These are phyloP conservation scores for Drosophila macrospina DNA, from an alignment of 2,888 invertebrate species.

Conservation along the genomic window DNA sequence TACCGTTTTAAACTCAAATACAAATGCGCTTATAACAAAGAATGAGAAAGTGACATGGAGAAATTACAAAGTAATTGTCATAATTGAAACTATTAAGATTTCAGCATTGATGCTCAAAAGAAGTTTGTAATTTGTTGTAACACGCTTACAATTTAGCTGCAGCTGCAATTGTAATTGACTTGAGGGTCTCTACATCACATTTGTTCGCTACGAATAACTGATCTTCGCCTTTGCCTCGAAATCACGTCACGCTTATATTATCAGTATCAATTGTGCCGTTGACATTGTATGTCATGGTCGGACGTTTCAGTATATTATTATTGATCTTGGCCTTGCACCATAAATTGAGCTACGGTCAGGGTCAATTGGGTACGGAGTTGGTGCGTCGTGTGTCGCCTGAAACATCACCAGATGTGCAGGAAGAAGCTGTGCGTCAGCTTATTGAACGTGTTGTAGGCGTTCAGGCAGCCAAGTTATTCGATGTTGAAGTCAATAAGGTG, in stretches of 20 bases:
- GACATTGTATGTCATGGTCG: constrained; percentile 36
- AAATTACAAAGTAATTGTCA: background rate
- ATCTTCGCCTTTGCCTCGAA: constrained; percentile 8
- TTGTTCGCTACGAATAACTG: constrained; percentile 6
- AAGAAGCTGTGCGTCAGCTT: constrained; percentile 58
- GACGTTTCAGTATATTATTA: constrained; percentile 14
- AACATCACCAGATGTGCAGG: constrained; percentile 57
- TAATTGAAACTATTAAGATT: background rate
- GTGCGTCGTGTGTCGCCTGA: constrained; percentile 50
- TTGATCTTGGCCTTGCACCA: constrained; percentile 48
- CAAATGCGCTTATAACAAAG: background rate
- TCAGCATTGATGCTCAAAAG: constrained; percentile 7
- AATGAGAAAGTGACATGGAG: background rate
- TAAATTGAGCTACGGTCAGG: constrained; percentile 3
- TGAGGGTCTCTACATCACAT: background rate
- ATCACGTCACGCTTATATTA: constrained; percentile 30
- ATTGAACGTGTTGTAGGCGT: constrained; percentile 68
- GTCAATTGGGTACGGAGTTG: constrained; percentile 37
- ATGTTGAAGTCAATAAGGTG: constrained; percentile 56
- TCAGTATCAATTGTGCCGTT: constrained; percentile 35
- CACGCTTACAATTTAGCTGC: background rate
- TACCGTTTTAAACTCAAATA: constrained; percentile 51
- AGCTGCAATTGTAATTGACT: constrained; percentile 13
- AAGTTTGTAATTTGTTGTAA: background rate
- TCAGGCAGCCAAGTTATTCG: constrained; percentile 51